A percentile compares a stretch with the other conserved stretches of the same genome.
phyloP scores from a whole-genome alignment of 1,140 invertebrate genomes.

The Ephestia elutella region DNA sequence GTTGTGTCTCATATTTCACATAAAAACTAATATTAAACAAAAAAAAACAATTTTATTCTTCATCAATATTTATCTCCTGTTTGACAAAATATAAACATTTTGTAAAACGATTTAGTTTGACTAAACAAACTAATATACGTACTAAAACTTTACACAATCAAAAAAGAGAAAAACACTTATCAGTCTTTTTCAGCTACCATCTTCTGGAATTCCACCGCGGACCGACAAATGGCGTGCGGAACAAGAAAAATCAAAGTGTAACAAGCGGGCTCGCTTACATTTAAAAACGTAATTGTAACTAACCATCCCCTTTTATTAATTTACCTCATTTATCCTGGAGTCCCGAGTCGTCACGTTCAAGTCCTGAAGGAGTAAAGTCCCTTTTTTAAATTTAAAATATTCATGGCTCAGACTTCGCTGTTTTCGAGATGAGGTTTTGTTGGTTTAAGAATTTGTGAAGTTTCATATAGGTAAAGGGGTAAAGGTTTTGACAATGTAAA shows the following conservation, averaged over 20 bases:
- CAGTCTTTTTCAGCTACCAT: not conserved
- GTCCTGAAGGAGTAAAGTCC: constrained; percentile 36
- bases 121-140: too few species aligned
- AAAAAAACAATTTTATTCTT: too few species aligned
- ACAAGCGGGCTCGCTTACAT: constrained; percentile 68
- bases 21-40: too few species aligned
- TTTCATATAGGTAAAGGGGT: not conserved
- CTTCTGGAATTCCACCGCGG: constrained; percentile 6
- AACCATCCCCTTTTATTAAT: constrained; percentile 71
- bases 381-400: constrained; percentile 50
- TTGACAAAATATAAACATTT: too few species aligned
- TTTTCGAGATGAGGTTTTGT: constrained; percentile 3
- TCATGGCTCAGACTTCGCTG: constrained; percentile 39
- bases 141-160: too few species aligned
- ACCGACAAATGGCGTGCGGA: constrained; percentile 65
- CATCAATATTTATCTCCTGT: too few species aligned
- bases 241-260: constrained; percentile 68
- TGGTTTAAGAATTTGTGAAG: constrained; percentile 10
- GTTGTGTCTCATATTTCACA: too few species aligned
- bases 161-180: too few species aligned
- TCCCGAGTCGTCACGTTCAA: constrained; percentile 42
- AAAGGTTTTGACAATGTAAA: too few species aligned
- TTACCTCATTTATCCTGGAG: constrained; percentile 63
- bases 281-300: constrained; percentile 74
- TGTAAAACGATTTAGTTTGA: too few species aligned